phyloP scores from a whole-genome alignment of 1,140 invertebrate genomes.

The Acromyrmex charruanus region DNA sequence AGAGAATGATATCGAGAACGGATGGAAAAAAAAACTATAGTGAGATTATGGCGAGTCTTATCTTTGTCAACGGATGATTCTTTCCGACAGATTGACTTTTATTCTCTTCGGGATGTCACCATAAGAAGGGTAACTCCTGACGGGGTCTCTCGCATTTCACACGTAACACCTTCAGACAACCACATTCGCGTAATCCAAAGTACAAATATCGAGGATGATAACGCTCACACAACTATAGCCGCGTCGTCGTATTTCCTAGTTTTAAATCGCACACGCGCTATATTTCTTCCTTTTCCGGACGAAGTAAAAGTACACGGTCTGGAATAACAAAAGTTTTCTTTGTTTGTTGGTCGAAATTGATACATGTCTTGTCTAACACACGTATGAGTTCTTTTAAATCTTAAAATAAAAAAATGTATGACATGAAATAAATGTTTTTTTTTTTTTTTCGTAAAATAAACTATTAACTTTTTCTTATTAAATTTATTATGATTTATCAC shows the following conservation, averaged over 20 bases:
- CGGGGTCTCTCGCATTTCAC: conserved; percentile 1
- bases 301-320: background rate
- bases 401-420: conserved; percentile 2
- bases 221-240: background rate
- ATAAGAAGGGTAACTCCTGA: conserved; percentile 1
- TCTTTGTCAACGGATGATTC: conserved; percentile 36
- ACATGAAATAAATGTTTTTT: background rate
- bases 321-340: conserved; percentile 18
- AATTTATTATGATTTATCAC: background rate
- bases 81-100: conserved; percentile 60
- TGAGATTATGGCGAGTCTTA: conserved; percentile 44
- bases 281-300: background rate
- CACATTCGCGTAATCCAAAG: conserved; percentile 50
- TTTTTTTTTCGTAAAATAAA: background rate
- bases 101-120: conserved; percentile 33
- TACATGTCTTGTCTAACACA: background rate
- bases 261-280: conserved; percentile 16
- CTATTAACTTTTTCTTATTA: background rate
- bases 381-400: background rate
- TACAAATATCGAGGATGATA: conserved; percentile 47
- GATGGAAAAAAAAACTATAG: conserved; percentile 19
- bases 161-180: conserved; percentile 37
- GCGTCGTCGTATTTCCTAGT: conserved; percentile 16
- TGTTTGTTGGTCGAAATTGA: background rate
- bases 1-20: conserved; percentile 43